Evolutionary conservation across 92 coral and sea anemone genomes (phyloP), one percentile per base, ranked within the genome.

Genomic region (Phymanthus crucifer): DNA sequence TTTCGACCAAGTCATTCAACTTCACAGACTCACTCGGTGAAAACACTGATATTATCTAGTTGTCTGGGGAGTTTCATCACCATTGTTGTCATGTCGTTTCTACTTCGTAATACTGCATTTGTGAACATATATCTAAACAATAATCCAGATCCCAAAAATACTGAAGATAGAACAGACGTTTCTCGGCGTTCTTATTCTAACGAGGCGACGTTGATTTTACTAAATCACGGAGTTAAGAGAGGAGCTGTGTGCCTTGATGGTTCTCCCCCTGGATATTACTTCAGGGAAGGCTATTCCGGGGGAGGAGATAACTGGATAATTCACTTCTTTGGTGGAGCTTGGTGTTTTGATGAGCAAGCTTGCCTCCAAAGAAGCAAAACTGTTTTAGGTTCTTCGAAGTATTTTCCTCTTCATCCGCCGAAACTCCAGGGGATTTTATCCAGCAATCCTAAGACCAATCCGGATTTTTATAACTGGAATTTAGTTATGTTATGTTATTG

Each of bases 161-260:
- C 85, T 35, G 64, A 66, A 21, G 64, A 18, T 33, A 58, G 76
- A 72, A 40, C 29, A 32, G 77, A 80, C 10, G 3, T 56, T 57
- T 27, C 36, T 68, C 69, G 80, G 17, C 87, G 92, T 17, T 81
- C 86, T 21, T 81, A 85, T 50, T 80, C 93, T 8, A 77, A 65
- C 16, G 83, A 89, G 26, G 93, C 84, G 18, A 80, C 82, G 36
- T 47, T 89, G 19, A 80, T 86, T 3, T 68, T 89, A 64, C 40
- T 92, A 73, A 82, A 88, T 23, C 80, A 84, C 58, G 94, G 87
- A 58, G 92, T 76, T 40, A 78, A 82, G 46, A 70, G 84, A 61
- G 97, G 94, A 37, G 97, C 97, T 18, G 94, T 90, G 61, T 92
- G 97, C 70, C 82, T 92, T 32, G 97, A 92, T 69, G 97, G 97